These are phyloP conservation scores for Hemichromis elongatus DNA, from an alignment of 2,113 vertebrate genomes.

Conservation along the genomic window DNA sequence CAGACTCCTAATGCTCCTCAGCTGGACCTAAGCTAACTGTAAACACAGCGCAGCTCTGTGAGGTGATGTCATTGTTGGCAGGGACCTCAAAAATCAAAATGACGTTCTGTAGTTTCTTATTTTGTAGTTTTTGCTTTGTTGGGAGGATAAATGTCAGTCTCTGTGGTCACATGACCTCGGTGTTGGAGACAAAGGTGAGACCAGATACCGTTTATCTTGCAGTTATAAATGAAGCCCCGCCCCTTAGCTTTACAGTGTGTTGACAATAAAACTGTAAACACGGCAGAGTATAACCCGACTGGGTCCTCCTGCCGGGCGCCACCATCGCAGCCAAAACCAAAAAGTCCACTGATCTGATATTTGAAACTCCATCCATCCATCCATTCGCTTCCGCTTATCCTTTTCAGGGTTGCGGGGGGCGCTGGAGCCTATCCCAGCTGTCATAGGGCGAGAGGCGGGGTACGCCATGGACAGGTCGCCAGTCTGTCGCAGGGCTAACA, in stretches of 20 bases:
- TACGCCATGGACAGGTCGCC: too few relatives aligned
- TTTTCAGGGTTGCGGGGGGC: too few relatives aligned
- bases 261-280: neutral
- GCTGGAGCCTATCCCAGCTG: too few relatives aligned
- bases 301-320: neutral
- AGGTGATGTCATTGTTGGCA: neutral
- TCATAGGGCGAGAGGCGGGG: too few relatives aligned
- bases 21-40: neutral
- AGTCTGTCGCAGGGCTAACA: too few relatives aligned
- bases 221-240: neutral
- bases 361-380: too few relatives aligned
- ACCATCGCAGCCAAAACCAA: neutral
- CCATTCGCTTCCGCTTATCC: too few relatives aligned
- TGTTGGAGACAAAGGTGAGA: neutral
- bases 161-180: neutral
- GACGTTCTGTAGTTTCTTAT: neutral
- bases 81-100: neutral
- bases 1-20: neutral
- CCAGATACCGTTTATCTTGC: neutral
- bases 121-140: neutral
- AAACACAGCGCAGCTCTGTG: neutral
- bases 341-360: neutral
- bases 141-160: neutral
- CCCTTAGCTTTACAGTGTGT: neutral
- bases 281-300: rapidly evolving